Conservation (phyloP, 2,888 invertebrate species). For the Priocnemis perturbator region DNA sequence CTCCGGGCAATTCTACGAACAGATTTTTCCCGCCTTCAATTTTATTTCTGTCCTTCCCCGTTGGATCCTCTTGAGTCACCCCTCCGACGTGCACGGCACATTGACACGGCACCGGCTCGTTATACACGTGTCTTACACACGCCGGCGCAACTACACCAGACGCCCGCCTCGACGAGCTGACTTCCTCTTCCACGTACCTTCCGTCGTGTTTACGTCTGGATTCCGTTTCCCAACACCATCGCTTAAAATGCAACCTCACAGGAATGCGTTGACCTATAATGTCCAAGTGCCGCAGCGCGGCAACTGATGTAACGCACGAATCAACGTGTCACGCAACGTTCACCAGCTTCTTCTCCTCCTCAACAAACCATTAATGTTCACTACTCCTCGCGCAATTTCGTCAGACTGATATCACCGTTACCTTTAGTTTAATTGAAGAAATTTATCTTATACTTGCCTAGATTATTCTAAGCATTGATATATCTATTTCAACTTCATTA, state of each 20-base stretch:
- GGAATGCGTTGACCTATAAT: slow-evolving; percentile 10
- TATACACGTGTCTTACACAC: neutral
- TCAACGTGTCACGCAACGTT: neutral
- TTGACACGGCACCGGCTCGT: neutral
- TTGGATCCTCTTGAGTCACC: too few relatives aligned
- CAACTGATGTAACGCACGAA: neutral
- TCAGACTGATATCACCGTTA: too few relatives aligned
- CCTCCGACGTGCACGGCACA: neutral
- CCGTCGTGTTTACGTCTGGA: slow-evolving; percentile 4
- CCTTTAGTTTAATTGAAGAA: too few relatives aligned
- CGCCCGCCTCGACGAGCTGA: slow-evolving; percentile 1
- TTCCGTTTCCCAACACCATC: too few relatives aligned
- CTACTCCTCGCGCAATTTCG: neutral
- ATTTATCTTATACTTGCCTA: too few relatives aligned
- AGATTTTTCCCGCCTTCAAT: too few relatives aligned
- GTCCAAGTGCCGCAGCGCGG: neutral
- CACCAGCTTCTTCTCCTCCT: neutral
- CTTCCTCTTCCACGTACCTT: slow-evolving; percentile 28
- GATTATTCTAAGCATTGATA: too few relatives aligned
- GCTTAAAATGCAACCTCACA: too few relatives aligned
- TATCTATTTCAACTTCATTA: too few relatives aligned
- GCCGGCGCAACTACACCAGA: neutral
- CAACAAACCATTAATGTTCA: neutral
- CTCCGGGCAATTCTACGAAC: too few relatives aligned
- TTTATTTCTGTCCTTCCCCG: too few relatives aligned